Percentiles rank a stretch among this genome's conserved stretches.
These are phyloP conservation scores for Lycaon pictus DNA, from an alignment of 2,113 vertebrate genomes.

Conservation along the genomic window DNA sequence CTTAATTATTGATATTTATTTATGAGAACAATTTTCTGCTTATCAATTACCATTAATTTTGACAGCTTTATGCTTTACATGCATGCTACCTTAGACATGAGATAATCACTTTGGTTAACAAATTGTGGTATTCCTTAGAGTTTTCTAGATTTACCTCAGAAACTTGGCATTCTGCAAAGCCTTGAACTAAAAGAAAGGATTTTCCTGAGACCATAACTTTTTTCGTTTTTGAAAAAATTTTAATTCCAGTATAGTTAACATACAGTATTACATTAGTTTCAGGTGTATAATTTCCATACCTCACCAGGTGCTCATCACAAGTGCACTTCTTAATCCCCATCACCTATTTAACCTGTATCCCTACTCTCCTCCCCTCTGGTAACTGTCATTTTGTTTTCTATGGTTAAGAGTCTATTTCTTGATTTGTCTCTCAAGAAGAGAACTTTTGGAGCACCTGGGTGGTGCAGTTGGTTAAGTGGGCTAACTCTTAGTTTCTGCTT, in stretches of 20 bases:
- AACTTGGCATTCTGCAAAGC: constrained; percentile 24
- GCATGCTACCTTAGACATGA: background rate
- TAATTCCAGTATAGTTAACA: background rate
- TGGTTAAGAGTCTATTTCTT: background rate
- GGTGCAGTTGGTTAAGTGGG: background rate
- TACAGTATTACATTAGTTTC: background rate
- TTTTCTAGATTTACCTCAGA: constrained; percentile 49
- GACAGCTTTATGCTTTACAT: background rate
- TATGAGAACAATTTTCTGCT: constrained; percentile 58
- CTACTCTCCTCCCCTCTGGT: background rate
- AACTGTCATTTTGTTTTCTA: background rate
- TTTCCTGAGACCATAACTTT: constrained; percentile 22
- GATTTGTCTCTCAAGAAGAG: background rate
- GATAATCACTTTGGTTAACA: constrained; percentile 26
- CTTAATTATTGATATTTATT: constrained; percentile 54
- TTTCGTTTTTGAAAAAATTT: background rate
- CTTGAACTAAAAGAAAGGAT: background rate
- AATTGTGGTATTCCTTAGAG: background rate
- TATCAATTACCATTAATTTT: constrained; percentile 38
- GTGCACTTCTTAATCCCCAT: background rate
- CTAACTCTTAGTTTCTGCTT: background rate
- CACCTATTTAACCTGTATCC: background rate
- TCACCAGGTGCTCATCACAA: background rate
- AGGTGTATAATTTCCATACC: background rate
- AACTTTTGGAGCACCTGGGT: background rate